phyloP scores from a whole-genome alignment of 64 coral and sea anemone genomes.

The Orbicella faveolata region DNA sequence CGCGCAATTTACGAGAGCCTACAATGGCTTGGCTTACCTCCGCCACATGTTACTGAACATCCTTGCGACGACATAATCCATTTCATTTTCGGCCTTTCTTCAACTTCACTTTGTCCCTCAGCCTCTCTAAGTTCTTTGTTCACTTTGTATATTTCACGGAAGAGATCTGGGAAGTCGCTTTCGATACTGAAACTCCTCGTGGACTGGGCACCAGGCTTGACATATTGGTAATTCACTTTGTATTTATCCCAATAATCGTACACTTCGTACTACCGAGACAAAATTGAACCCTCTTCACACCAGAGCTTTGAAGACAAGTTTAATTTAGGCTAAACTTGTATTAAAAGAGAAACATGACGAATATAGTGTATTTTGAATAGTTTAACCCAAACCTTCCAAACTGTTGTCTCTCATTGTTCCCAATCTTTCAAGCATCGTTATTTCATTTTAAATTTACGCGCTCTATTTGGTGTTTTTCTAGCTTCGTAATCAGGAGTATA shows the following conservation, averaged over 20 bases:
- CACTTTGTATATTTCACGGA: constrained; percentile 11
- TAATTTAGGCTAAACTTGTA: no score
- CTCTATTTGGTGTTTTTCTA: no score
- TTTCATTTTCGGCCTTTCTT: not conserved
- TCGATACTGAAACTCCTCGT: not conserved
- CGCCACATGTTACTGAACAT: not conserved
- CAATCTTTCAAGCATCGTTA: no score
- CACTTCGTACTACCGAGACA: not conserved
- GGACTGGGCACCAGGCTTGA: not conserved
- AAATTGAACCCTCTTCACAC: not conserved
- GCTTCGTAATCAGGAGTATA: no score
- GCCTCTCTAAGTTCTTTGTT: not conserved
- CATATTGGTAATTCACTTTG: constrained; percentile 2
- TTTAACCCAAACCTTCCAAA: no score
- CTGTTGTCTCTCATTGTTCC: no score
- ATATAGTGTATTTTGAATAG: no score
- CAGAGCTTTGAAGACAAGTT: no score
- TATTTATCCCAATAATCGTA: not conserved
- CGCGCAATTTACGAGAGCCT: no score
- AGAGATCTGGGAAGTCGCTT: constrained; percentile 9
- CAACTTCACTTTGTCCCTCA: not conserved
- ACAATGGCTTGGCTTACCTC: no score
- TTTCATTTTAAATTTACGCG: no score
- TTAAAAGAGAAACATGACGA: no score
- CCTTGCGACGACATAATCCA: not conserved